Conservation (phyloP, 2,797 vertebrate genomes). For the Chelmon rostratus region DNA sequence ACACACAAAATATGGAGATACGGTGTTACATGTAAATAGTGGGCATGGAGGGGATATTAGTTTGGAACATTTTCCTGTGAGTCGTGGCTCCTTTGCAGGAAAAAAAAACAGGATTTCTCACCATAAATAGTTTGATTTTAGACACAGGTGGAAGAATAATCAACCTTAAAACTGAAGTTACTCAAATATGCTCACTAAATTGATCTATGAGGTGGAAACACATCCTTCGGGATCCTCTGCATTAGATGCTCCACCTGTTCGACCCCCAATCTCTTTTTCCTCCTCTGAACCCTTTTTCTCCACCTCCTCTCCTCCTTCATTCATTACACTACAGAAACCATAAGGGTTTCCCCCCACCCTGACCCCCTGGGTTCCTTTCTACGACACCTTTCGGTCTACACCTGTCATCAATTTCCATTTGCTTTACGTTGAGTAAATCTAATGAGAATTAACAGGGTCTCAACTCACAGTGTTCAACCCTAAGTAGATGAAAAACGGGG, state of each 20-base stretch:
- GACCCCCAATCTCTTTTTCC: neutral
- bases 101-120: neutral
- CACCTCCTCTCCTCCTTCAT: neutral
- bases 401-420: too few species aligned
- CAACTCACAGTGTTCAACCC: neutral
- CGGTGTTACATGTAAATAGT: neutral
- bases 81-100: neutral
- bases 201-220: neutral
- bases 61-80: neutral
- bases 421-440: neutral
- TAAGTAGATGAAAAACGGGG: neutral
- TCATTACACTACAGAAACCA: slow-evolving; percentile 3
- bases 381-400: neutral
- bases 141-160: neutral
- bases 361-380: neutral
- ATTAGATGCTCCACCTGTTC: too few species aligned
- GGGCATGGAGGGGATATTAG: neutral
- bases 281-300: too few species aligned
- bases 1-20: neutral
- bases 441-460: neutral
- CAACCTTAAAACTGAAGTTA: neutral
- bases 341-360: neutral
- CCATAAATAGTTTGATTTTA: neutral
- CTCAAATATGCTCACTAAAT: neutral
- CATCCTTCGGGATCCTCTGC: too few species aligned